These are phyloP conservation scores for Drosophila mimica DNA, from an alignment of 2,888 invertebrate species.

Conservation along the genomic window DNA sequence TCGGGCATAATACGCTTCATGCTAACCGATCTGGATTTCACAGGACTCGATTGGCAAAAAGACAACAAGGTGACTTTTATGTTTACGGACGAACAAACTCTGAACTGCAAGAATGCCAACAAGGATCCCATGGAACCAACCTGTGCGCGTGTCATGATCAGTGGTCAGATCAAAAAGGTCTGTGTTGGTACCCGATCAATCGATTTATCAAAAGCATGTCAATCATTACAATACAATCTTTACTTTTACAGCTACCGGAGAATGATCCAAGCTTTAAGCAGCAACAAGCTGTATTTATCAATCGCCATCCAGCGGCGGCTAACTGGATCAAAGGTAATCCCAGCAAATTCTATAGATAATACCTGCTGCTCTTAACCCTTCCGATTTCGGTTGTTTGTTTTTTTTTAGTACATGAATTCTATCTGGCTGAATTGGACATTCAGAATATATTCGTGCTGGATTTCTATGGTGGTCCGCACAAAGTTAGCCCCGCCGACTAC, in stretches of 20 bases:
- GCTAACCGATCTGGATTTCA: constrained; percentile 84
- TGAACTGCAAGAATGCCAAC: constrained; percentile 73
- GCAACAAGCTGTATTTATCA: constrained; percentile 70
- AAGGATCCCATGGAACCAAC: constrained; percentile 85
- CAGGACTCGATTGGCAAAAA: constrained; percentile 82
- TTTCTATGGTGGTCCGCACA: constrained; percentile 91
- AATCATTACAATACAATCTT: no score
- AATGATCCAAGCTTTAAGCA: constrained; percentile 58
- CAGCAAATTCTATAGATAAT: not conserved
- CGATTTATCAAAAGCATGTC: not conserved
- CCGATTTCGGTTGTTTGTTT: not conserved
- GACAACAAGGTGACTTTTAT: constrained; percentile 82
- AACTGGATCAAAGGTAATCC: constrained; percentile 78
- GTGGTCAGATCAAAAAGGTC: constrained; percentile 81
- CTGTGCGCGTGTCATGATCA: constrained; percentile 82
- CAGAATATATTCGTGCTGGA: constrained; percentile 91
- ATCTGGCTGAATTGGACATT: constrained; percentile 91
- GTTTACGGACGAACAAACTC: constrained; percentile 82
- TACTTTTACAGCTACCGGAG: constrained; percentile 60
- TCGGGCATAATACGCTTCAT: constrained; percentile 83
- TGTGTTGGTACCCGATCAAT: not conserved
- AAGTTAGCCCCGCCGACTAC: constrained; percentile 64
- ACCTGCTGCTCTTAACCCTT: no score
- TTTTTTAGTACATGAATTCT: constrained; percentile 90
- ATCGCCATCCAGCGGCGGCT: constrained; percentile 83